Conservation (phyloP, 2,113 vertebrate species). For the Pogonocichla stellata region DNA sequence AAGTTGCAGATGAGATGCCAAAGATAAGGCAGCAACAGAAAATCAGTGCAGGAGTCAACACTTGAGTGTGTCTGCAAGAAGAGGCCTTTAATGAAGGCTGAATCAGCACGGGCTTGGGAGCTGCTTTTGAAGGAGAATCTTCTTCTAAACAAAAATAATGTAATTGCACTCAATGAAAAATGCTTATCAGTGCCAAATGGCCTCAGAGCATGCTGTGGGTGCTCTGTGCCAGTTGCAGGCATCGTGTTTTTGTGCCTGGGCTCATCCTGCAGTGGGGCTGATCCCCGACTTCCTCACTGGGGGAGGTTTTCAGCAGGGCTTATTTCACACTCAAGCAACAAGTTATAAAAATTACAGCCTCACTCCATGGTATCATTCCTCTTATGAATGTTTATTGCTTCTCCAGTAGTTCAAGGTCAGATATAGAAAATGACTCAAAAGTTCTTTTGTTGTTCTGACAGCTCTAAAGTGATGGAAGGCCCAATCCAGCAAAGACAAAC, state of each 20-base stretch:
- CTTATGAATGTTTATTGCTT: not conserved
- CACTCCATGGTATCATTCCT: fast-evolving
- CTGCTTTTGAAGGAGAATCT: constrained; percentile 20
- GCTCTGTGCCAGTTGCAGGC: not conserved
- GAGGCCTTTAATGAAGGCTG: constrained; percentile 44
- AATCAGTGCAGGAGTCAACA: constrained; percentile 26
- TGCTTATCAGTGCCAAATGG: not conserved
- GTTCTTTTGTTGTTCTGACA: not conserved
- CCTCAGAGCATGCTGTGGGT: not conserved
- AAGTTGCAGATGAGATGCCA: constrained; percentile 46
- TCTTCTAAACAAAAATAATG: not conserved
- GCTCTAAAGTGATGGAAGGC: not conserved
- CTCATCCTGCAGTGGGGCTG: not conserved
- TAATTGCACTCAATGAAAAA: not conserved
- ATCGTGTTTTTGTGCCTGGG: not conserved
- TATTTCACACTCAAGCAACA: not conserved
- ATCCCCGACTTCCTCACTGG: fast-evolving
- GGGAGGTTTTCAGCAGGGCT: not conserved
- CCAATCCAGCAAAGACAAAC: not conserved
- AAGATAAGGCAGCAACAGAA: constrained; percentile 50
- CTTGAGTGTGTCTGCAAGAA: not conserved
- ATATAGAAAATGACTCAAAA: not conserved
- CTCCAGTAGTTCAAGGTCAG: not conserved
- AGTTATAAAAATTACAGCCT: not conserved
- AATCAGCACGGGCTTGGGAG: constrained; percentile 15